Evolutionary conservation across 2,888 invertebrate species (phyloP).

Genomic region (Tetranychus piercei): DNA sequence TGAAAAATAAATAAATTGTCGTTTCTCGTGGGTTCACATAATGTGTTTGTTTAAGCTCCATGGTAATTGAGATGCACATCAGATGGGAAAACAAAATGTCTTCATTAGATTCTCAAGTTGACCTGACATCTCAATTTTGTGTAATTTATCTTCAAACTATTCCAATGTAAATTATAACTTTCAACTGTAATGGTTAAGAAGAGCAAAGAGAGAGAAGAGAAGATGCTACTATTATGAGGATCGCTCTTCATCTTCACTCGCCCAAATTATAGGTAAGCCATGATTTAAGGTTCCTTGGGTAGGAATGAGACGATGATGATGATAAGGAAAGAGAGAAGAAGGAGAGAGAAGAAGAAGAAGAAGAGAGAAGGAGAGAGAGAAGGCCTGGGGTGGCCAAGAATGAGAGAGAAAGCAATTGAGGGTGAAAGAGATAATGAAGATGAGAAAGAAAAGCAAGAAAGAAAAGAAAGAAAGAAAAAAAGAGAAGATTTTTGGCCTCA

Average conservation of each 20-base stretch:
- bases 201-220: not conserved
- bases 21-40: too few relatives aligned
- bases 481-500: not conserved
- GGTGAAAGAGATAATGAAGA: not conserved
- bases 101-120: too few relatives aligned
- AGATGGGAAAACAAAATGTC: too few relatives aligned
- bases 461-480: constrained; percentile 1
- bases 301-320: not conserved
- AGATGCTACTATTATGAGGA: too few relatives aligned
- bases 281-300: not conserved
- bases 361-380: constrained; percentile 3
- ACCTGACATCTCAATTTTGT: too few relatives aligned
- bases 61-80: too few relatives aligned
- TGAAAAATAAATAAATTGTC: too few relatives aligned
- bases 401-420: not conserved
- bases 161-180: too few relatives aligned
- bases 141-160: too few relatives aligned
- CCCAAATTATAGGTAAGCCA: not conserved
- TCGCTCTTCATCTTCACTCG: not conserved
- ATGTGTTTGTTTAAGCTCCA: too few relatives aligned
- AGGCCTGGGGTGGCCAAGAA: not conserved
- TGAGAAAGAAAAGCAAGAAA: not conserved
- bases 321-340: not conserved
- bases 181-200: not conserved
- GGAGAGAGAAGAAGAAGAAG: not conserved